Evolutionary conservation across 2,888 invertebrate species (phyloP), one percentile per base, ranked within the genome.

Genomic region (Apamea epomidion): DNA sequence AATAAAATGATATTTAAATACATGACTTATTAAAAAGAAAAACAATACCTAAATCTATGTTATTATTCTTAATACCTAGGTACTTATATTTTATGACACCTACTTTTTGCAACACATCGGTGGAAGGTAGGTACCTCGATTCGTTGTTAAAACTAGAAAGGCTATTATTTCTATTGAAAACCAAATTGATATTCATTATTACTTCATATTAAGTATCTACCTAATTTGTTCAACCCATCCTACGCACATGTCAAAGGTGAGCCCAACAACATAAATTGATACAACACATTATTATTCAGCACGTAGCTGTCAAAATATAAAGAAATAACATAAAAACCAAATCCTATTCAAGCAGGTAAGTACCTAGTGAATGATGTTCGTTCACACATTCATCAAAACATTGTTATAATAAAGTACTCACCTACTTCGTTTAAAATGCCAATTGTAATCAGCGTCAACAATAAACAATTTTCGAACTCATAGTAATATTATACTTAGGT

Each of bases 381-480:
- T 32, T 70, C 71, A 60, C 45, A 54, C 72, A 75, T 82, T 83
- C 83, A 70, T 80, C 72, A 81, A 81, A 76, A 74, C 76, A 81
- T 76, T 84, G 77, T 70, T 65, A 74, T 76, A 81, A 68, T 74
- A 75, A 58, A 62, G 69, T 74, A 78, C 76, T 65, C 32, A 32
- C 32, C 32, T 71, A 76, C 76, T 68, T 71, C 71, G 71, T 81
- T 83, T 87, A 77, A 89, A 86, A 92, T 91, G 90, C 89, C 91
- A 90, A 81, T 88, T 69, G 90, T 86, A 90, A 91, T 90, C 88
- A 89, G 54, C 75, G 74, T 74, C 69, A 76, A 78, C 71, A 77
- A 73, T 81, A 72, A 80, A 75, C 32, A 76, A 76, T 74, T 75
- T 78, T 51, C 29, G 45, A 74, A 74, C 32, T 62, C 32, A 45